These are phyloP conservation scores for Euclidia mi DNA, from an alignment of 2,888 invertebrate species.

Conservation along the genomic window DNA sequence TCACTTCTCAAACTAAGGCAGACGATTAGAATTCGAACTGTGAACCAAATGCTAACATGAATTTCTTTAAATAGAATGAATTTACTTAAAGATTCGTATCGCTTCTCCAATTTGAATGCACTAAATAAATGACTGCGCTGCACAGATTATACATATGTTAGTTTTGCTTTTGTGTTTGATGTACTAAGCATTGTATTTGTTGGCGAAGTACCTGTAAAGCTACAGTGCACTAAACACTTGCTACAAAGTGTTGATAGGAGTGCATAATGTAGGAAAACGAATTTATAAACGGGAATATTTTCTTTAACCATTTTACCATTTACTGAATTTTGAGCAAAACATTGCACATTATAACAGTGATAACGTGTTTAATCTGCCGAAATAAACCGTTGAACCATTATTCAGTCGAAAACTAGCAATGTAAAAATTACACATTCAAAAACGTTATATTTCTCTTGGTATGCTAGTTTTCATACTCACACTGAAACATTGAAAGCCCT, in stretches of 20 bases:
- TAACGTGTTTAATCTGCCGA: no score
- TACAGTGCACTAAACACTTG: not conserved
- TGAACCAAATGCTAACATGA: constrained; percentile 62
- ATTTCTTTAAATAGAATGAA: constrained; percentile 60
- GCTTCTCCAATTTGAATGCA: not conserved
- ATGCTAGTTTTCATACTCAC: not conserved
- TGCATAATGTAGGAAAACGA: not conserved
- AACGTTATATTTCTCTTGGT: no score
- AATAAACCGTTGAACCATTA: no score
- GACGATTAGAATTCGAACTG: constrained; percentile 71
- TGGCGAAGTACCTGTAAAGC: no score
- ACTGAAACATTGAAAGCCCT: not conserved
- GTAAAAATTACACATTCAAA: no score
- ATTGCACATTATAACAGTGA: no score
- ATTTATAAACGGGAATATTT: no score
- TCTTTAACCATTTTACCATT: not conserved
- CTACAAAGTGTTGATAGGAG: not conserved
- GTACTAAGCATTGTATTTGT: no score
- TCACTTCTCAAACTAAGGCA: constrained; percentile 74
- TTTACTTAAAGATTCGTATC: not conserved
- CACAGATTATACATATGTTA: no score
- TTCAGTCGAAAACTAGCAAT: no score
- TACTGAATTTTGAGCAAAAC: not conserved
- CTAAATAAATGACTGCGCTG: not conserved
- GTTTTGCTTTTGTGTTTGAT: no score